Evolutionary conservation across 2,797 vertebrate species (phyloP).

Genomic region (Pseudochirops corinnae): DNA sequence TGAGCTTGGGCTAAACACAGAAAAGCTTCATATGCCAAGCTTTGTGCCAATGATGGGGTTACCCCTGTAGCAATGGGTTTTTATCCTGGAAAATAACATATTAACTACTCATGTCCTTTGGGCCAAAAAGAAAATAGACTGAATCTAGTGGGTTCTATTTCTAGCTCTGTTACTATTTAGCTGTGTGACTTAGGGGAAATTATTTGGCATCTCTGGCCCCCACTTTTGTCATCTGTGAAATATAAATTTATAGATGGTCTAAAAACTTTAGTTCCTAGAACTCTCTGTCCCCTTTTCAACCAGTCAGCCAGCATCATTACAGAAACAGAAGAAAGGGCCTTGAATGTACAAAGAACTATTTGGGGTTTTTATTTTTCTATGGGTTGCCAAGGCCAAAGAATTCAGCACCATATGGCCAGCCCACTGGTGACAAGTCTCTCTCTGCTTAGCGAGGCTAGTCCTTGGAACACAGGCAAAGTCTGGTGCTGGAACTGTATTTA

Average conservation of each 20-base stretch:
- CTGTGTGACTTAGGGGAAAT: neutral
- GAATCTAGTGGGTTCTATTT: neutral
- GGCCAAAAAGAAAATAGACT: neutral
- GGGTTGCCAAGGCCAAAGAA: neutral
- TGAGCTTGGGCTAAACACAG: neutral
- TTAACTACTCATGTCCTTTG: neutral
- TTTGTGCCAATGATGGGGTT: neutral
- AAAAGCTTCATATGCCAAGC: neutral
- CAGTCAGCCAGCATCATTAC: neutral
- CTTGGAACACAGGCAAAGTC: neutral
- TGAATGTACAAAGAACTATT: neutral
- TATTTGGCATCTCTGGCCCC: neutral
- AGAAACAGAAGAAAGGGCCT: neutral
- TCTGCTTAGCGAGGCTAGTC: neutral
- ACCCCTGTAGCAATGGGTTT: neutral
- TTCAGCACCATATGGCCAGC: neutral
- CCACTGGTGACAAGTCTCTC: neutral
- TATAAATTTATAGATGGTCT: neutral
- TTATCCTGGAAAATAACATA: neutral
- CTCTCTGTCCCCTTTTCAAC: neutral
- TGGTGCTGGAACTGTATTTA: neutral
- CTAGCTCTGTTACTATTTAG: neutral
- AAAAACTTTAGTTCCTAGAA: neutral
- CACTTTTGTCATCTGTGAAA: neutral
- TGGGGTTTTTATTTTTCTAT: neutral